A percentile compares a stretch with the other conserved stretches of the same genome.
These are phyloP conservation scores for Gallinago media DNA, from an alignment of 2,113 vertebrate genomes.

Conservation along the genomic window DNA sequence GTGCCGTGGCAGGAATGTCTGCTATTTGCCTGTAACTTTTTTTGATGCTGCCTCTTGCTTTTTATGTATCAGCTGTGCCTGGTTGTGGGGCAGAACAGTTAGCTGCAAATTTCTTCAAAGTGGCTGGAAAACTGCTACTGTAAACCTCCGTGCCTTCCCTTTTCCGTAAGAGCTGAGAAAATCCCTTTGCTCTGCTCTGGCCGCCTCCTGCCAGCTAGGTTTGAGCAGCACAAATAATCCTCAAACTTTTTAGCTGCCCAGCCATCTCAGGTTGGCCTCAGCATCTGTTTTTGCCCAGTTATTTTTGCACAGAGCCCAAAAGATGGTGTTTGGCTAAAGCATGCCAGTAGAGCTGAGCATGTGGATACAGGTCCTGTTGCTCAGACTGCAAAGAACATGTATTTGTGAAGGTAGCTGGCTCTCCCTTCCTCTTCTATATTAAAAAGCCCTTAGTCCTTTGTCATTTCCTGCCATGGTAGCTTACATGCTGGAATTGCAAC, in stretches of 20 bases:
- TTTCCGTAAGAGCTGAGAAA: background rate
- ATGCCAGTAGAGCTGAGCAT: background rate
- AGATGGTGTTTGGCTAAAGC: background rate
- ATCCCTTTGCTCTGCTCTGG: background rate
- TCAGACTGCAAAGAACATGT: background rate
- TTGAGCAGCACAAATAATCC: background rate
- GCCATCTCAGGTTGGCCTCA: background rate
- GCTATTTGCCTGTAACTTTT: background rate
- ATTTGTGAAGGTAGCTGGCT: background rate
- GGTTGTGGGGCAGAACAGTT: background rate
- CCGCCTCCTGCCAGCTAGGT: background rate
- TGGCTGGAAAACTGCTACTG: background rate
- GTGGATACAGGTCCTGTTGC: background rate
- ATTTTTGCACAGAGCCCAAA: background rate
- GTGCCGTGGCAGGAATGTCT: background rate
- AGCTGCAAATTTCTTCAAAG: background rate
- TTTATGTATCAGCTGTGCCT: background rate
- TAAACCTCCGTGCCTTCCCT: background rate
- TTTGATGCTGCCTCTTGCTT: background rate
- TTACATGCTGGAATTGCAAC: background rate
- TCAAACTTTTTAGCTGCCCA: background rate
- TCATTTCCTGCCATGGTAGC: background rate
- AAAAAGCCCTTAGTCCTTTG: constrained; percentile 4
- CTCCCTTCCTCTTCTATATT: background rate
- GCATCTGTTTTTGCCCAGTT: background rate